Evolutionary conservation across 2,888 invertebrate species (phyloP).

Genomic region (Sipunculus nudus): DNA sequence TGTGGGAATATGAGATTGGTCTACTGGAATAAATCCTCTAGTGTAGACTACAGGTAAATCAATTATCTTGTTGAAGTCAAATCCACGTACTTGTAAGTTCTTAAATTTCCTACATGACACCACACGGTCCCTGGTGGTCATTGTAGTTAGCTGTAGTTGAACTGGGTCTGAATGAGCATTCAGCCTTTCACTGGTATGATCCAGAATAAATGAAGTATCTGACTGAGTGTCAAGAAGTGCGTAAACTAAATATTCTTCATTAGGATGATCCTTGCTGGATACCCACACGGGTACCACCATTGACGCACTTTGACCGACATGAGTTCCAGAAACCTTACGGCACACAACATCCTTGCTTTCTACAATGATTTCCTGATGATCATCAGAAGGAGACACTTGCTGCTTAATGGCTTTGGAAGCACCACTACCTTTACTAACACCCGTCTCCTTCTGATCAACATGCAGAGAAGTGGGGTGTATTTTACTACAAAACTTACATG

Average conservation of each 20-base stretch:
- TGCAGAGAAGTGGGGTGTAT: conserved; percentile 38
- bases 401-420: no score
- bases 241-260: conserved; percentile 36
- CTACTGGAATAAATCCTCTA: conserved; percentile 32
- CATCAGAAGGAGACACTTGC: no score
- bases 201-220: conserved; percentile 34
- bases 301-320: background rate
- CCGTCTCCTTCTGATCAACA: conserved; percentile 1
- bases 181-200: conserved; percentile 18
- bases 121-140: conserved; percentile 14
- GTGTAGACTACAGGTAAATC: conserved; percentile 32
- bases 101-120: conserved; percentile 9
- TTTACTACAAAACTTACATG: conserved; percentile 28
- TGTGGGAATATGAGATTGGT: conserved; percentile 39
- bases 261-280: conserved; percentile 18
- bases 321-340: background rate
- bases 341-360: background rate
- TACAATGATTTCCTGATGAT: no score
- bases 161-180: conserved; percentile 12
- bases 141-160: conserved; percentile 34
- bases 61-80: conserved; percentile 15
- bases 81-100: conserved; percentile 28
- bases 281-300: conserved; percentile 39
- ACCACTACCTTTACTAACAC: no score
- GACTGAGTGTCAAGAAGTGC: conserved; percentile 39